Evolutionary conservation across 2,113 vertebrate genomes (phyloP).

Genomic region (Chionis minor): DNA sequence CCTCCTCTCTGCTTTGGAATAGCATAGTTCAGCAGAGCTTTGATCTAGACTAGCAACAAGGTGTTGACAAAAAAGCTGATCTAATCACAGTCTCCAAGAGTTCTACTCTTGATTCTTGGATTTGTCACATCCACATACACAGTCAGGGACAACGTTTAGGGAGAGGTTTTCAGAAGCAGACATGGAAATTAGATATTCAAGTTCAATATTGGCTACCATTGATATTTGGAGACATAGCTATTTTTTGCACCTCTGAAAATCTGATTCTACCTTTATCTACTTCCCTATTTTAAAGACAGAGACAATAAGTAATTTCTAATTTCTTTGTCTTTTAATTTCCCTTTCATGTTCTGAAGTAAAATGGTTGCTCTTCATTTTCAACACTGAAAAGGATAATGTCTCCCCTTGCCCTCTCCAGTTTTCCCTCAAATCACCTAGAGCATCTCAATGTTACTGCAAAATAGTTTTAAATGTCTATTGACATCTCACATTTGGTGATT

Average conservation of each 20-base stretch:
- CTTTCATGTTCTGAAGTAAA: background rate
- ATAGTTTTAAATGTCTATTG: background rate
- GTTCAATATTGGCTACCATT: background rate
- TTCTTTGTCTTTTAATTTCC: background rate
- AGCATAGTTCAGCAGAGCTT: background rate
- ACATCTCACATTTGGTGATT: background rate
- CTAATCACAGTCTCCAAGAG: background rate
- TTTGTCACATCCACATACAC: background rate
- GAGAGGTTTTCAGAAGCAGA: background rate
- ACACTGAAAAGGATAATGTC: background rate
- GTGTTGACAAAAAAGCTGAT: background rate
- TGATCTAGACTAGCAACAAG: background rate
- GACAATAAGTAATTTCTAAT: background rate
- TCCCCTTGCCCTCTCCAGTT: background rate
- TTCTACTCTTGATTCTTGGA: background rate
- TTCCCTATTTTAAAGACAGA: background rate
- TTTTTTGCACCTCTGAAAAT: background rate
- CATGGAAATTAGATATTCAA: background rate
- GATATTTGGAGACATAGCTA: background rate
- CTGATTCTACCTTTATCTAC: background rate
- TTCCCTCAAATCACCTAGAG: rapidly evolving
- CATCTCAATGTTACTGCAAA: background rate
- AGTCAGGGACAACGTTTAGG: background rate
- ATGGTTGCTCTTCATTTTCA: background rate
- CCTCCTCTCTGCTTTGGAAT: background rate